Percentiles rank a stretch among this genome's conserved stretches.
Conservation (phyloP, 2,797 vertebrate species). For the Etheostoma nigrum region DNA sequence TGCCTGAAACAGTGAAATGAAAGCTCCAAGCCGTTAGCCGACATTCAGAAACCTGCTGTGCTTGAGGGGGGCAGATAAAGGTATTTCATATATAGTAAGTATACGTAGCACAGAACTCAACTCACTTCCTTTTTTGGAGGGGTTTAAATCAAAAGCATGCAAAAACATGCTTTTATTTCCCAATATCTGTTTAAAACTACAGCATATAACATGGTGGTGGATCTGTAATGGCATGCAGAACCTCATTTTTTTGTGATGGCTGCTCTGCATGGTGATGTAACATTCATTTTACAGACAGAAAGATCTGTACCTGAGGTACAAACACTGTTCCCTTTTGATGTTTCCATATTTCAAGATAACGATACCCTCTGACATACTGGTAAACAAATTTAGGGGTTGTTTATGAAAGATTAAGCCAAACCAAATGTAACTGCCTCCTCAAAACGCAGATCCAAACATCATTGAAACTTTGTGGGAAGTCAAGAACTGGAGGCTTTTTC, state of each 20-base stretch:
- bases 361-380: slow-evolving; percentile 47
- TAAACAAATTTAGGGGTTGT: slow-evolving; percentile 59
- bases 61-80: neutral
- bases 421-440: slow-evolving; percentile 19
- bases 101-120: neutral
- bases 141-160: neutral
- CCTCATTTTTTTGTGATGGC: slow-evolving; percentile 38
- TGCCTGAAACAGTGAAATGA: neutral
- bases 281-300: slow-evolving; percentile 52
- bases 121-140: neutral
- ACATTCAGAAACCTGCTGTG: neutral
- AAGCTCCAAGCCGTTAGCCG: neutral
- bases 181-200: neutral
- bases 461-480: slow-evolving; percentile 8
- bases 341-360: slow-evolving; percentile 39
- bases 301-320: slow-evolving; percentile 56
- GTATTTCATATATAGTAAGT: neutral
- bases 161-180: neutral
- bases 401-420: slow-evolving; percentile 46
- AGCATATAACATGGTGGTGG: slow-evolving; percentile 1
- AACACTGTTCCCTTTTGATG: slow-evolving; percentile 58
- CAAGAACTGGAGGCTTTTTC: slow-evolving; percentile 12
- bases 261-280: slow-evolving; percentile 51
- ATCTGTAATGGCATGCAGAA: slow-evolving; percentile 5
- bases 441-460: neutral